phyloP scores from a whole-genome alignment of 1,140 invertebrate species.

The Ostrea edulis region DNA sequence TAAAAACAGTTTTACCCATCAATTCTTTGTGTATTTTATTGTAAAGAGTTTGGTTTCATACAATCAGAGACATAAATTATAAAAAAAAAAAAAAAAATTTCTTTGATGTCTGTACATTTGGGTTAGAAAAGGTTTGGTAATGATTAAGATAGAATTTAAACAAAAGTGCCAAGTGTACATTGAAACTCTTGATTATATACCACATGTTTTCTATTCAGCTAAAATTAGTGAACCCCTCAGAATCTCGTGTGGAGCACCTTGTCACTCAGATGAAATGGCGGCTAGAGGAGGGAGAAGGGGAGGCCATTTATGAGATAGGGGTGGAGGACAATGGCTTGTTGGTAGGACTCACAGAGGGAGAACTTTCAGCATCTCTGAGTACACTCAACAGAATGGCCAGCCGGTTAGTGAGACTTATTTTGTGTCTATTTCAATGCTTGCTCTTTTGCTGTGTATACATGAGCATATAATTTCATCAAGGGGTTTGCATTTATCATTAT shows the following conservation, averaged over 20 bases:
- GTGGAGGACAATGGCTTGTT: constrained; percentile 95
- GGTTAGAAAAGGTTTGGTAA: too few species aligned
- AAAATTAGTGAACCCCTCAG: constrained; percentile 79
- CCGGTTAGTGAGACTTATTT: constrained; percentile 61
- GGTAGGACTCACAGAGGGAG: constrained; percentile 88
- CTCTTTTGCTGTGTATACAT: background rate
- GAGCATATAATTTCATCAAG: too few species aligned
- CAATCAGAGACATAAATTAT: too few species aligned
- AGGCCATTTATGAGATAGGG: constrained; percentile 97
- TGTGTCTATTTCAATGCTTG: background rate
- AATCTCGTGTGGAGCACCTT: constrained; percentile 80
- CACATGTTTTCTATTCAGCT: constrained; percentile 68
- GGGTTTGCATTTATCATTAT: too few species aligned
- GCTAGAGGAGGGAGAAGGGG: constrained; percentile 84
- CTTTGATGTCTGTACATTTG: too few species aligned
- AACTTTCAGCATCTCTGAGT: constrained; percentile 90
- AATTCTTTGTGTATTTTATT: too few species aligned
- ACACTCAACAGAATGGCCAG: constrained; percentile 89
- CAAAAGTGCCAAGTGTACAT: background rate
- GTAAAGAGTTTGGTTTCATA: too few species aligned
- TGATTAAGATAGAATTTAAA: background rate
- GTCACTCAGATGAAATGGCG: constrained; percentile 82
- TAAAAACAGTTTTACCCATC: too few species aligned
- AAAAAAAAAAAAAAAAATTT: too few species aligned
- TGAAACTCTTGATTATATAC: background rate